Evolutionary conservation across 2,797 vertebrate genomes (phyloP).

Genomic region (Falco biarmicus): DNA sequence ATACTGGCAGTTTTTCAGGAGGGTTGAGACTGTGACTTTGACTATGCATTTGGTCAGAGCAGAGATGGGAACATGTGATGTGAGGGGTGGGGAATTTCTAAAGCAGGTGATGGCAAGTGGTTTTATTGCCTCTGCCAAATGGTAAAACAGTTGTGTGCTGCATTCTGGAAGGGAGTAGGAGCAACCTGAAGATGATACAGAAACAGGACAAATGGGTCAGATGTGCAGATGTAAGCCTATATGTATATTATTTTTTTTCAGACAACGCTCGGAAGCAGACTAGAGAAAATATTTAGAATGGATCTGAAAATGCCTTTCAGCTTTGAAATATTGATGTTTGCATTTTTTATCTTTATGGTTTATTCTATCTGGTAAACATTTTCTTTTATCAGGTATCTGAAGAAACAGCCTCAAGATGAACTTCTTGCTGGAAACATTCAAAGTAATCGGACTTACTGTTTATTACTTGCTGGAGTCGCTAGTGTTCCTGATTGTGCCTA

Average conservation of each 20-base stretch:
- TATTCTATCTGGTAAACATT: background rate
- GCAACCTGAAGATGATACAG: background rate
- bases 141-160: background rate
- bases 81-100: background rate
- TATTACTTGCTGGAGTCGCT: constrained; percentile 84
- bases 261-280: background rate
- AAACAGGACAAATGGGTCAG: background rate
- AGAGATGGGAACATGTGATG: background rate
- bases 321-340: background rate
- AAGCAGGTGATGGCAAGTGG: background rate
- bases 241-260: background rate
- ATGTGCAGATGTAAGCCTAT: background rate
- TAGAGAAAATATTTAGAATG: background rate
- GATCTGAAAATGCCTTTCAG: background rate
- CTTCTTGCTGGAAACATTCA: constrained; percentile 82
- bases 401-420: constrained; percentile 80
- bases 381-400: constrained; percentile 25
- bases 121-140: background rate
- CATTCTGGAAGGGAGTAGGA: background rate
- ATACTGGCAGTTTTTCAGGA: background rate
- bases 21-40: background rate
- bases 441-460: constrained; percentile 72
- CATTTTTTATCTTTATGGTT: background rate
- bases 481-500: constrained; percentile 79
- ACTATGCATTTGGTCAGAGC: background rate